Evolutionary conservation across 1,140 invertebrate species (phyloP).

Genomic region (Aphelenchoides besseyi): DNA sequence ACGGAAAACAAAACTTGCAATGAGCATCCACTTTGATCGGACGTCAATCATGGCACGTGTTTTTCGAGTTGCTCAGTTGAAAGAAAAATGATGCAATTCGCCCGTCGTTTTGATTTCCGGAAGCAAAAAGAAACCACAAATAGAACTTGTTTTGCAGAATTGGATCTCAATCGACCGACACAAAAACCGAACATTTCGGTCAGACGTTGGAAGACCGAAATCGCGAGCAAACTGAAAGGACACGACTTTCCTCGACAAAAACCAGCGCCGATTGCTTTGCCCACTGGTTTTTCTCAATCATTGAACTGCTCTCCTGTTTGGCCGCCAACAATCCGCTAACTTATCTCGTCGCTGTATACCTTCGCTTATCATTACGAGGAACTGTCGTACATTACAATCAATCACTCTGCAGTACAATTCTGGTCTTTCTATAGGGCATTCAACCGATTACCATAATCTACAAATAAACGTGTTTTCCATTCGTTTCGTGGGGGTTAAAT

Average conservation of each 20-base stretch:
- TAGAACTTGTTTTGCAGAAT: background rate
- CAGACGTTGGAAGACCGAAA: conserved; percentile 16
- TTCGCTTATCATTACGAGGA: too few relatives aligned
- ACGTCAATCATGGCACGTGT: too few relatives aligned
- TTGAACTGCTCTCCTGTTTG: background rate
- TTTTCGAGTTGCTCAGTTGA: background rate
- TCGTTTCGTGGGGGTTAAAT: too few relatives aligned
- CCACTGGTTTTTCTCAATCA: too few relatives aligned
- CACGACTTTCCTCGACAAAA: background rate
- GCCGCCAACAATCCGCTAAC: background rate
- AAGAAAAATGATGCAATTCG: conserved; percentile 11
- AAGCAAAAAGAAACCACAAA: background rate
- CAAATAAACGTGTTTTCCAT: too few relatives aligned
- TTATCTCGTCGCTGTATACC: background rate
- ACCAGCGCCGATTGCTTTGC: background rate
- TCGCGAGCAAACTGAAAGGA: conserved; percentile 1
- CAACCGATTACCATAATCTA: too few relatives aligned
- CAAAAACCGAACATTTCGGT: conserved; percentile 16
- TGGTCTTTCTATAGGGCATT: too few relatives aligned
- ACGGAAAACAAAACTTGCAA: background rate
- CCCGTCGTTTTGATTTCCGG: background rate
- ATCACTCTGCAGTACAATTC: too few relatives aligned
- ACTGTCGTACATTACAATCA: too few relatives aligned
- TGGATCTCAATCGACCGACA: background rate
- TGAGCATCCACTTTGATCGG: too few relatives aligned